A percentile compares a stretch with the other conserved stretches of the same genome.
These are phyloP conservation scores for Natator depressus DNA, from an alignment of 2,113 vertebrate species.

Conservation along the genomic window DNA sequence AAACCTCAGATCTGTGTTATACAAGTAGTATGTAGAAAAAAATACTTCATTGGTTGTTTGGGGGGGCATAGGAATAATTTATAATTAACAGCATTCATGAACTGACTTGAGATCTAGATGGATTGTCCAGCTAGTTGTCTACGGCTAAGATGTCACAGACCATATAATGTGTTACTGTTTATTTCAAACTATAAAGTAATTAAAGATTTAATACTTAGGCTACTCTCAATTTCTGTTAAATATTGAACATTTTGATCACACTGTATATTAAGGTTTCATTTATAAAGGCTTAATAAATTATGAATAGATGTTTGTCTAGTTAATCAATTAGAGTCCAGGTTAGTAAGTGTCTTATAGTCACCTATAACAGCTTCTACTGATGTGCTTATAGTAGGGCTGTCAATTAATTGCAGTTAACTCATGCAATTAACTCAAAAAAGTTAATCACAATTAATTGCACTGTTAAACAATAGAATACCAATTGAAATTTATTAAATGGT, in stretches of 20 bases:
- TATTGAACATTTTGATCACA: background rate
- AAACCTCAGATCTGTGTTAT: background rate
- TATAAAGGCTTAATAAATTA: background rate
- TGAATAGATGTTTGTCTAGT: background rate
- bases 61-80: background rate
- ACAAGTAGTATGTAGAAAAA: background rate
- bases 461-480: no score
- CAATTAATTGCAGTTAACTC: no score
- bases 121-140: background rate
- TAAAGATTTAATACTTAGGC: background rate
- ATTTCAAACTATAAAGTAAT: background rate
- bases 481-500: no score
- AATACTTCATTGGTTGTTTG: background rate
- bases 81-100: background rate
- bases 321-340: background rate
- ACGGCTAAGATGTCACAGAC: accelerated
- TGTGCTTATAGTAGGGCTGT: background rate
- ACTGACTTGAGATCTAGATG: background rate
- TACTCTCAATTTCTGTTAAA: background rate
- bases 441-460: no score
- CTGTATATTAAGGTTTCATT: background rate
- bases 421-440: no score
- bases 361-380: background rate
- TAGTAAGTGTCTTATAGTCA: background rate
- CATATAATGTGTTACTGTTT: accelerated